These are phyloP conservation scores for Lepidiolamprologus cunningtoni DNA, from an alignment of 2,113 vertebrate species.

Conservation along the genomic window DNA sequence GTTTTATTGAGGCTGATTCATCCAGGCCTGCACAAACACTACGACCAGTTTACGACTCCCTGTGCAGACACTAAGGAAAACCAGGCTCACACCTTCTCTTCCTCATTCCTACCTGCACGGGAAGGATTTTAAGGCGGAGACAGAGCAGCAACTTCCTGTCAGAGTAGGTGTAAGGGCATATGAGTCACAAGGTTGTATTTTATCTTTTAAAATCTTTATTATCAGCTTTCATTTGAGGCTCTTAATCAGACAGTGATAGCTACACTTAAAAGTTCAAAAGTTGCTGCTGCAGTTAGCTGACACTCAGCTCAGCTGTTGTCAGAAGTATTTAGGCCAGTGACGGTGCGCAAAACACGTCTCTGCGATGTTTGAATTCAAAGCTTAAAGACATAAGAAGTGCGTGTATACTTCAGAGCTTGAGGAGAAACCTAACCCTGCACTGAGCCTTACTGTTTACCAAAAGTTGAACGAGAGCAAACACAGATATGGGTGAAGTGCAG, in stretches of 20 bases:
- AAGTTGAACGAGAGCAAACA: background rate
- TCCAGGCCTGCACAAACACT: conserved; percentile 32
- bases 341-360: background rate
- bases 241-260: background rate
- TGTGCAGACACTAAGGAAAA: background rate
- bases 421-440: background rate
- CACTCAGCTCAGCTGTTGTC: background rate
- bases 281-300: background rate
- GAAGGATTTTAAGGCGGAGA: background rate
- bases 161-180: background rate
- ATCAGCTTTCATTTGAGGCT: background rate
- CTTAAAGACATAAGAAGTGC: background rate
- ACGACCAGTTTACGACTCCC: background rate
- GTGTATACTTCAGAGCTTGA: background rate
- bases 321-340: background rate
- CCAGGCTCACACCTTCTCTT: background rate
- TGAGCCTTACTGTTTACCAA: background rate
- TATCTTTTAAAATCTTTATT: background rate
- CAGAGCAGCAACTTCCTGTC: background rate
- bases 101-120: conserved; percentile 20
- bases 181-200: background rate
- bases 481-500: background rate
- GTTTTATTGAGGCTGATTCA: conserved; percentile 26
- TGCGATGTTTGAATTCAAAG: background rate
- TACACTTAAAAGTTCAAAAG: background rate